Evolutionary conservation across 30 jellyfish, hydroid and myxozoan genomes (phyloP), one percentile per base, ranked within the genome.

Genomic region (Phacellophora camtschatica): DNA sequence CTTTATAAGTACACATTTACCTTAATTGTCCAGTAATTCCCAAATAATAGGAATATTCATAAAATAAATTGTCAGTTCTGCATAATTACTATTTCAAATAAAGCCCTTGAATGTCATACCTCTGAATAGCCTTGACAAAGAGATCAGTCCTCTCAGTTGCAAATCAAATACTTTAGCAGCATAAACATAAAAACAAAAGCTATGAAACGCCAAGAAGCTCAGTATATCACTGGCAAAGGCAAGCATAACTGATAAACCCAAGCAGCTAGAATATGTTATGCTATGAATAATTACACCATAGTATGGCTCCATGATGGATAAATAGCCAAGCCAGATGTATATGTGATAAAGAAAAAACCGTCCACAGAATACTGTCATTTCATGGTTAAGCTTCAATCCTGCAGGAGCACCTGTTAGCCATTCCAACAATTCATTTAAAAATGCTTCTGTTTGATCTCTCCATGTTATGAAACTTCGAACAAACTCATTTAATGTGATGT

Each of bases 331-430:
- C 98, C 98, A 92, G 3, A 92, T 81, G 89, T 92, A 59, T 2
- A 92, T 70, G 35, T 92, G 98, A 42, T 86, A 92, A 7, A 61
- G 72, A 70, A 92, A 92, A 65, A 92, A 79, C 37, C 63, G 71
- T 22, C 98, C 98, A 23, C 85, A 83, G 74, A 85, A 92, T 0
- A 54, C 48, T 9, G 98, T 74, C 72, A 92, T 41, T 80, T 92
- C 98, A 4, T 92, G 85, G 79, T 85, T 92, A 18, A 92, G 51
- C 81, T 92, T 92, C 74, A 92, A 53, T 4, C 98, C 98, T 27
- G 98, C 98, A 25, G 98, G 98, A 24, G 86, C 93, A 11, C 98
- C 98, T 95, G 85, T 86, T 74, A 92, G 55, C 96, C 98, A 92
- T 29, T 73, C 78, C 24, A 92, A 66, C 12, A 92, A 61, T 19